A percentile compares a stretch with the other conserved stretches of the same genome.
Evolutionary conservation across 2,113 vertebrate genomes (phyloP).

Genomic region (Actenoides hombroni): DNA sequence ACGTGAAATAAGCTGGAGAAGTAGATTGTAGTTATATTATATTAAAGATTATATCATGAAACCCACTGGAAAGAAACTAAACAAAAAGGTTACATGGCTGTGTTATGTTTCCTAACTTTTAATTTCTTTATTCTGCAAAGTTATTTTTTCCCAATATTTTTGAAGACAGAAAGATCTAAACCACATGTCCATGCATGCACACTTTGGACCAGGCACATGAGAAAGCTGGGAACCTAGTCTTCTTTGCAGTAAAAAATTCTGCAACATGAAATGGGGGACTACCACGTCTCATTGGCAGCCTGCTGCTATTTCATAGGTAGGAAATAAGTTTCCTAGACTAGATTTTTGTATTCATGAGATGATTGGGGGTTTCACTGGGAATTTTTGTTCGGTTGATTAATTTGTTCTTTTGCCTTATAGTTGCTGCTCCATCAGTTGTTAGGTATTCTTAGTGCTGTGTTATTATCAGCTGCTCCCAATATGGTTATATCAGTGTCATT

Average conservation of each 20-base stretch:
- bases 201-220: not conserved
- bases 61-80: not conserved
- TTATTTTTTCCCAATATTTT: not conserved
- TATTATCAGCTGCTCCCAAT: not conserved
- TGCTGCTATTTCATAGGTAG: not conserved
- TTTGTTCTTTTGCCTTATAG: not conserved
- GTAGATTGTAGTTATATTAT: not conserved
- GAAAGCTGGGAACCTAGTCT: not conserved
- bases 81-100: not conserved
- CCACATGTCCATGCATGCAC: not conserved
- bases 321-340: not conserved
- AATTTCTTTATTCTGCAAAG: not conserved
- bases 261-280: not conserved
- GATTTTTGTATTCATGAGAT: not conserved
- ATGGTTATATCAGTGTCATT: not conserved
- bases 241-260: not conserved
- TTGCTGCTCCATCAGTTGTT: not conserved
- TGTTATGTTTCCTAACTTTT: not conserved
- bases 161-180: not conserved
- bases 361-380: not conserved
- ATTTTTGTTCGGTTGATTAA: rapidly evolving
- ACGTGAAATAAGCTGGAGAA: not conserved
- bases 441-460: not conserved
- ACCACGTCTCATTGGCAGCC: not conserved
- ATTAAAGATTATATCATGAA: not conserved